Evolutionary conservation across 2,113 vertebrate genomes (phyloP).

Genomic region (Lepidothrix coronata): DNA sequence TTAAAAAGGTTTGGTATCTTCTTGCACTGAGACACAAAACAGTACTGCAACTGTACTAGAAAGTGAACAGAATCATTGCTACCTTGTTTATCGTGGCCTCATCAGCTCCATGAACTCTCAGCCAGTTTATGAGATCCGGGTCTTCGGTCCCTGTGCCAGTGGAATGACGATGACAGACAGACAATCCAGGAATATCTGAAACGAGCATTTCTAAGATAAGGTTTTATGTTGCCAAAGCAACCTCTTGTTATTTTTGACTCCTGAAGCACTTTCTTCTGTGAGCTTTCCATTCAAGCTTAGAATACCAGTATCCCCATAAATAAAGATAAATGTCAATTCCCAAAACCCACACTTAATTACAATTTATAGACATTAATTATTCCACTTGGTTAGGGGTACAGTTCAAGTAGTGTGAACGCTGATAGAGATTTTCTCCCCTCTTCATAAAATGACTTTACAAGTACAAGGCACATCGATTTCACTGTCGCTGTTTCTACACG

Average conservation of each 20-base stretch:
- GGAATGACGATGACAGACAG: conserved; percentile 53
- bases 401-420: neutral
- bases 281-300: neutral
- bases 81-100: conserved; percentile 89
- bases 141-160: conserved; percentile 66
- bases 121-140: conserved; percentile 85
- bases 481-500: neutral
- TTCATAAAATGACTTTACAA: neutral
- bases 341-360: neutral
- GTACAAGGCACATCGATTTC: neutral
- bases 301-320: neutral
- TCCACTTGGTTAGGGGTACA: neutral
- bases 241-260: neutral
- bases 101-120: conserved; percentile 84
- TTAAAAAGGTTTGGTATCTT: neutral
- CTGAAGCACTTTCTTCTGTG: neutral
- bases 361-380: neutral
- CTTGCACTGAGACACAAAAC: neutral
- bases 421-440: neutral
- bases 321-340: neutral
- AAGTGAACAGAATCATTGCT: neutral
- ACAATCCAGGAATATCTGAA: conserved; percentile 76
- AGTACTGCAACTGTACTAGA: neutral
- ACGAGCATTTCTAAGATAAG: neutral
- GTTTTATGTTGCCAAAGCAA: conserved; percentile 27